Evolutionary conservation across 1,140 invertebrate genomes (phyloP).

Genomic region (Panulirus ornatus): DNA sequence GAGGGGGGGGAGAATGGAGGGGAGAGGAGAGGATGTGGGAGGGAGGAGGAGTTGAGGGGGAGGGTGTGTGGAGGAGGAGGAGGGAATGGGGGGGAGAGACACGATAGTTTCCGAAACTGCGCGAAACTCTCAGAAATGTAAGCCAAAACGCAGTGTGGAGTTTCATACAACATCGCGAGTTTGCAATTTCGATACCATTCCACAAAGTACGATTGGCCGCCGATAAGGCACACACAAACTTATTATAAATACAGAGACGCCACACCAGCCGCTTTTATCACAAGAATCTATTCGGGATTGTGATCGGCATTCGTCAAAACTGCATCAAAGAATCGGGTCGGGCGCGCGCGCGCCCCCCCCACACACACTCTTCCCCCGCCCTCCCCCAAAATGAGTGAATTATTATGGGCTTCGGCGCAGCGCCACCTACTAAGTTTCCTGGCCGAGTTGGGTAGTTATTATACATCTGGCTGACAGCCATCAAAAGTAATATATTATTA

Average conservation of each 20-base stretch:
- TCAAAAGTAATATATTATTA: constrained; percentile 60
- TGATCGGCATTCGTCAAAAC: constrained; percentile 41
- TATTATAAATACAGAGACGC: constrained; percentile 60
- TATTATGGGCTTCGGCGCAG: constrained; percentile 11
- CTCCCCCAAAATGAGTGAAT: constrained; percentile 42
- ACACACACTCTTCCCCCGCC: not conserved
- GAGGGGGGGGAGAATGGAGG: not conserved
- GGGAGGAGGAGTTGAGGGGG: not conserved
- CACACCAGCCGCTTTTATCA: constrained; percentile 37
- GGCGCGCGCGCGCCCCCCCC: not conserved
- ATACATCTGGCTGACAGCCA: constrained; percentile 59
- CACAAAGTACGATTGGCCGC: constrained; percentile 43
- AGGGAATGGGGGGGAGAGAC: not conserved
- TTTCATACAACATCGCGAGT: constrained; percentile 50
- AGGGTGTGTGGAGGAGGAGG: not conserved
- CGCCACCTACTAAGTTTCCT: constrained; percentile 30
- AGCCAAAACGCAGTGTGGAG: constrained; percentile 22
- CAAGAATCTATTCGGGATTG: constrained; percentile 15
- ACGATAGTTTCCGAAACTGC: constrained; percentile 40
- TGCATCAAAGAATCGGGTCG: constrained; percentile 10
- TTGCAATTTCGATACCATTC: constrained; percentile 59
- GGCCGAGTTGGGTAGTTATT: constrained; percentile 36
- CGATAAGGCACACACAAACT: constrained; percentile 64
- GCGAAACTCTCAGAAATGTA: constrained; percentile 31
- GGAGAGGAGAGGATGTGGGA: constrained; percentile 11